phyloP scores from a whole-genome alignment of 1,140 invertebrate genomes.

The Nautilus pompilius region DNA sequence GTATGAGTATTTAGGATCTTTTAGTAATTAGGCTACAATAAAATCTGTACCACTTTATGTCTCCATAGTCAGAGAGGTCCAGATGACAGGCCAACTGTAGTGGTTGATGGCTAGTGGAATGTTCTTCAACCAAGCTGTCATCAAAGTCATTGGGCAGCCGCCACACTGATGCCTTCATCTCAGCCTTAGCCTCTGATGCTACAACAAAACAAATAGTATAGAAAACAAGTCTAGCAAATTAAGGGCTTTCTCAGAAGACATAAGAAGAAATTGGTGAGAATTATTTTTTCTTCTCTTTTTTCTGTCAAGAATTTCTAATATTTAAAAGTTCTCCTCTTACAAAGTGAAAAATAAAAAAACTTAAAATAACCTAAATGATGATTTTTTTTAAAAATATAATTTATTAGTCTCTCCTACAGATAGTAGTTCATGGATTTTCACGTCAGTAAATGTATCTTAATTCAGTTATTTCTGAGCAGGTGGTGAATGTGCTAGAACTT shows the following conservation, averaged over 20 bases:
- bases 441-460: no score
- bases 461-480: no score
- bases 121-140: slow-evolving; percentile 36
- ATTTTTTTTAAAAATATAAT: no score
- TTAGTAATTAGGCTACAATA: no score
- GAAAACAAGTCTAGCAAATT: no score
- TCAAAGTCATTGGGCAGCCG: slow-evolving; percentile 61
- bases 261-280: not conserved
- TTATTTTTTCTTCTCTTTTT: not conserved
- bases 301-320: not conserved
- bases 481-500: no score
- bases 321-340: no score
- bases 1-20: no score
- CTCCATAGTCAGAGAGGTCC: slow-evolving; percentile 60
- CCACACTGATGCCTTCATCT: slow-evolving; percentile 70
- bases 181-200: slow-evolving; percentile 51
- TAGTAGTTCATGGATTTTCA: no score
- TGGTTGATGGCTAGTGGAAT: slow-evolving; percentile 32
- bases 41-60: slow-evolving; percentile 73
- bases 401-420: no score
- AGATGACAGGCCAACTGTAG: slow-evolving; percentile 52
- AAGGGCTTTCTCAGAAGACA: not conserved
- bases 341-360: no score
- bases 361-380: no score
- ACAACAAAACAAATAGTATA: slow-evolving; percentile 1